Base-by-base conservation (phyloP, 1,140 invertebrate species). In the Bombus ignitus region DNA sequence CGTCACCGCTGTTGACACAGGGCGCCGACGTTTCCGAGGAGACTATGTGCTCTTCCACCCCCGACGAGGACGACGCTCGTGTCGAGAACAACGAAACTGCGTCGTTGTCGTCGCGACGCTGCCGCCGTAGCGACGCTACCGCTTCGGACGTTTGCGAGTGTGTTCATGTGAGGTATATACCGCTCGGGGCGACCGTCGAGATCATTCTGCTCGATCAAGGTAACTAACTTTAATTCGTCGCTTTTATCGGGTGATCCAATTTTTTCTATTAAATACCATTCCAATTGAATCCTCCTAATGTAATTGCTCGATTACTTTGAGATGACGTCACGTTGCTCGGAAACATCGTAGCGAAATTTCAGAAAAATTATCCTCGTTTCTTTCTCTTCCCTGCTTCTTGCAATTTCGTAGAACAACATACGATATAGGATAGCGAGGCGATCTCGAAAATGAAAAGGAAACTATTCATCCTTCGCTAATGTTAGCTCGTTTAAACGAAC, bases 141-240 rank as follows among this genome's bases (percentile, higher is more conserved):
- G 92, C 93, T 6, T 89, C 89, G 9, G 94, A 94, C 15, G 91
- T 94, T 44, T 97, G 96, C 89, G 96, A 96, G 87, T 97, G 97
- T 91, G 96, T 97, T 15, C 97, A 97, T 84, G 93, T 97, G 32
- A 96, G 97, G 79, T 93, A 96, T 42, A 94, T 97, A 13, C 96
- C 96, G 0, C 92, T 97, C 22, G 96, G 96, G 15, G 94, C 96
- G 0, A 96, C 96, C 2, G 97, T 97, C 2, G 97, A 97, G 92
- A 93, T 97, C 4, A 93, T 97, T 65, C 95, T 97, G 76, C 95
- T 97, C 44, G 96, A 97, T 94, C 96, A 97, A 96, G 97, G 97
- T 97, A 94, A 93, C 66, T 1, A 65, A 35, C 5, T n/a, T 72
- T 47, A 25, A n/a, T 35, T 53, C 13, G 0, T 1, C 3, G 57